These are phyloP conservation scores for Cynodonichthys magdalenae DNA, from an alignment of 2,797 vertebrate genomes.

Conservation along the genomic window DNA sequence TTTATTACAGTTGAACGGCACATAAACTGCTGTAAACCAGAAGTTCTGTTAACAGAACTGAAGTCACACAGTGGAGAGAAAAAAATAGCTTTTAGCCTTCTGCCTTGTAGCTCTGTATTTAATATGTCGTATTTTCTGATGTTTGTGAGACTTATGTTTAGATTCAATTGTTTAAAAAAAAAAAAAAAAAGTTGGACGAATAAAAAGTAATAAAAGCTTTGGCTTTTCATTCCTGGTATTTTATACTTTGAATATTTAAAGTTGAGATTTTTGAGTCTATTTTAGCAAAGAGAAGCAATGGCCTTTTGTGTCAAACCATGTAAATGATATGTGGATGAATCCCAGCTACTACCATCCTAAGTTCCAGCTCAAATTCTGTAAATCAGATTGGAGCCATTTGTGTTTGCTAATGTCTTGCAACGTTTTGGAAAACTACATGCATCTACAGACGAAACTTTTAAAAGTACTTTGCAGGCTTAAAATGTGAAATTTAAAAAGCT, in stretches of 20 bases:
- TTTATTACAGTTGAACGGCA: constrained; percentile 15
- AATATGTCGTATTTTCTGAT: constrained; percentile 21
- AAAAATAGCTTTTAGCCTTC: constrained; percentile 15
- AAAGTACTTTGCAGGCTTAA: too few relatives aligned
- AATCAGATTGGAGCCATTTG: too few relatives aligned
- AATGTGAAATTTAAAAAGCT: too few relatives aligned
- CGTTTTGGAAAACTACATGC: too few relatives aligned
- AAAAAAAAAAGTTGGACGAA: background rate
- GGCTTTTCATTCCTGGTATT: background rate
- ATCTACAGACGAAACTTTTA: too few relatives aligned
- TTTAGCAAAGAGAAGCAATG: background rate
- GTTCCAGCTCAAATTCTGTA: too few relatives aligned
- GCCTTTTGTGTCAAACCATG: too few relatives aligned
- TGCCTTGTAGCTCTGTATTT: constrained; percentile 17
- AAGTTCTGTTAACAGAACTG: constrained; percentile 1
- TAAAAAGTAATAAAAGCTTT: background rate
- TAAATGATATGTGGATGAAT: too few relatives aligned
- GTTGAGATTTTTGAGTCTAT: background rate
- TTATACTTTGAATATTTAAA: too few relatives aligned
- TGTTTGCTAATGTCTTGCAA: too few relatives aligned
- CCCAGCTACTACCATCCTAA: too few relatives aligned
- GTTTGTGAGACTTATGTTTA: constrained; percentile 9
- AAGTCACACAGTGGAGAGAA: constrained; percentile 12
- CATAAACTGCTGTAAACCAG: constrained; percentile 13
- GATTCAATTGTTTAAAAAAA: background rate